Evolutionary conservation across 2,797 vertebrate species (phyloP).

Genomic region (Galaxias olidus): DNA sequence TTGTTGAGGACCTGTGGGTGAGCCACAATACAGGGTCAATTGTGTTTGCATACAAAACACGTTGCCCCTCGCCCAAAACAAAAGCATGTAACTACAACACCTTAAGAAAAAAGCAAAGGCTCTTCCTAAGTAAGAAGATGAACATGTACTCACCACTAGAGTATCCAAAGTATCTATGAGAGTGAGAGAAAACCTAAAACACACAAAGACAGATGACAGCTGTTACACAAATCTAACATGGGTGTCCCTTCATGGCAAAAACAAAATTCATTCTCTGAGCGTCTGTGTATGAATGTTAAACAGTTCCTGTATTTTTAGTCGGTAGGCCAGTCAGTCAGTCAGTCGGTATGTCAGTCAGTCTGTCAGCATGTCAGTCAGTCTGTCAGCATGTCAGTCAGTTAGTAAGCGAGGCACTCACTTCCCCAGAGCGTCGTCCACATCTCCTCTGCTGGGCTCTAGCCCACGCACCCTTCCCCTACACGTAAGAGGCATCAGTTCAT

Average conservation of each 20-base stretch:
- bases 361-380: background rate
- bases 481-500: constrained; percentile 98
- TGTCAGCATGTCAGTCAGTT: background rate
- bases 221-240: constrained; percentile 1
- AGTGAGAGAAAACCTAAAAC: constrained; percentile 91
- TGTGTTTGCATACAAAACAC: background rate
- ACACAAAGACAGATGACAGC: constrained; percentile 29
- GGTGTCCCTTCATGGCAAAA: background rate
- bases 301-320: no score
- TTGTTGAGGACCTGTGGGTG: constrained; percentile 90
- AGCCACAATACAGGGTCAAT: background rate
- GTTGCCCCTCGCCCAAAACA: background rate
- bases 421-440: constrained; percentile 94
- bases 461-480: constrained; percentile 95
- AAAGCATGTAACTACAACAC: background rate
- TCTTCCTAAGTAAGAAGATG: background rate
- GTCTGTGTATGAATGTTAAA: no score
- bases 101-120: background rate
- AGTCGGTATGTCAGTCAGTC: no score
- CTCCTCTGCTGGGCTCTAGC: constrained; percentile 94
- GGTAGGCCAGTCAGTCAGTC: no score
- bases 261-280: no score
- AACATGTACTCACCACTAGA: constrained; percentile 85
- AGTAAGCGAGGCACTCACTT: constrained; percentile 79
- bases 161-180: constrained; percentile 98